Evolutionary conservation across 2,797 vertebrate species (phyloP).

Genomic region (Carcharodon carcharias): DNA sequence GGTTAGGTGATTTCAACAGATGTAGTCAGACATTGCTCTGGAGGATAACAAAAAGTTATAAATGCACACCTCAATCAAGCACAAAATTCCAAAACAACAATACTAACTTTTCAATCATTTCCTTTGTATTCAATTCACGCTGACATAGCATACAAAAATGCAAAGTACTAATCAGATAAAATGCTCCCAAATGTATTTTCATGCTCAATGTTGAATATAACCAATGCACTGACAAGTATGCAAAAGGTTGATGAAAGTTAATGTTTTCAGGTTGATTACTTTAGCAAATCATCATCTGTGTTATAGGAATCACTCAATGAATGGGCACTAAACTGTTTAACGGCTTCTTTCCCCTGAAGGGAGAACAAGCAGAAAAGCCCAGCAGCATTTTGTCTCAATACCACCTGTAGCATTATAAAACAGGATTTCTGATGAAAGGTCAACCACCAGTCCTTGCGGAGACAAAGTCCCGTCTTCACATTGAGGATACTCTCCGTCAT

Average conservation of each 20-base stretch:
- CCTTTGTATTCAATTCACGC: too few species aligned
- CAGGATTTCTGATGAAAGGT: background rate
- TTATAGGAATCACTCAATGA: background rate
- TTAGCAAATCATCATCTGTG: background rate
- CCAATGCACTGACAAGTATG: background rate
- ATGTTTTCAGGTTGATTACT: background rate
- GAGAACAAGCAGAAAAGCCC: background rate
- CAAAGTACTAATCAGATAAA: background rate
- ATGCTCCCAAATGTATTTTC: background rate
- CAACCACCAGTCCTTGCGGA: background rate
- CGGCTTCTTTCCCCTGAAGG: background rate
- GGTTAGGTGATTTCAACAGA: too few species aligned
- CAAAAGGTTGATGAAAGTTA: background rate
- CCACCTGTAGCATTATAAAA: background rate
- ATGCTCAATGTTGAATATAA: background rate
- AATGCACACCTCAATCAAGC: too few species aligned
- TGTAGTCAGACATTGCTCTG: too few species aligned
- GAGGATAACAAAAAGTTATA: too few species aligned
- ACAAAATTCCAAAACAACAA: too few species aligned
- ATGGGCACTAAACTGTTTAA: background rate
- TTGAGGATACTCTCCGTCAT: too few species aligned
- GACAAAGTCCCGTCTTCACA: too few species aligned
- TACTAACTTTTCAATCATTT: too few species aligned
- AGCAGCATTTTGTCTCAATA: background rate
- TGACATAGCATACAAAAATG: too few species aligned